Base-by-base conservation (phyloP, 2,797 vertebrate genomes). In the Myripristis murdjan region DNA sequence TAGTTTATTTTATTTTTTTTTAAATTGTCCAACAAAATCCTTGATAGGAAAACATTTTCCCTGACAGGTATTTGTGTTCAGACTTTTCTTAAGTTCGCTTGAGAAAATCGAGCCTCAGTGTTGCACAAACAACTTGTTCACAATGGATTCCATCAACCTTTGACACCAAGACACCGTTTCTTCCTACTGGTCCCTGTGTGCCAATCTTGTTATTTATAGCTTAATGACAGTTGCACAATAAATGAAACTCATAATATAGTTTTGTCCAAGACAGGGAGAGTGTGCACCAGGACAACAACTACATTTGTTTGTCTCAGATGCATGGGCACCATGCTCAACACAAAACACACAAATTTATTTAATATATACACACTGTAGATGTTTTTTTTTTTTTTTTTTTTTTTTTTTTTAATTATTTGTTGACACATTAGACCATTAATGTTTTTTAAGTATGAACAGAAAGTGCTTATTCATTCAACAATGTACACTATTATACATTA, bases 171-270 rank as follows among this genome's bases (percentile, higher is more conserved):
- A 55, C 46, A 12, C 63, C 8, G 0, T 3, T 33, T 39, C 51
- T 39, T 6, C 11, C 8, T 11, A 11, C 12, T 6, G 31, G 8
- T 10, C 3, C 24, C 3, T 51, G 1, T 59, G 47, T 54, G 47
- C 44, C 52, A 46, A 1, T 52, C 61, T 26, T 26, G 3, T 64
- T 57, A 72, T 60, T 71, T 57, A 41, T 61, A 49, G 24, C 75
- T 55, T 46, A n/a, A 18, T 59, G 28, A 73, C 9, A 49, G 56
- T 64, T 73, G 22, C 70, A 49, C 64, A 72, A 66, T 61, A 61
- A 46, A 14, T 49, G 61, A 37, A 20, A 23, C 35, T 23, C 54
- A 57, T 3, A 39, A 5, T n/a, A n/a, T n/a, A n/a, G n/a, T n/a
- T n/a, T n/a, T 18, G 7, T 15, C 46, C 3, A 47, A 47, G n/a